These are phyloP conservation scores for Bursaphelenchus mucronatus DNA, from an alignment of 1,140 invertebrate species.

Conservation along the genomic window DNA sequence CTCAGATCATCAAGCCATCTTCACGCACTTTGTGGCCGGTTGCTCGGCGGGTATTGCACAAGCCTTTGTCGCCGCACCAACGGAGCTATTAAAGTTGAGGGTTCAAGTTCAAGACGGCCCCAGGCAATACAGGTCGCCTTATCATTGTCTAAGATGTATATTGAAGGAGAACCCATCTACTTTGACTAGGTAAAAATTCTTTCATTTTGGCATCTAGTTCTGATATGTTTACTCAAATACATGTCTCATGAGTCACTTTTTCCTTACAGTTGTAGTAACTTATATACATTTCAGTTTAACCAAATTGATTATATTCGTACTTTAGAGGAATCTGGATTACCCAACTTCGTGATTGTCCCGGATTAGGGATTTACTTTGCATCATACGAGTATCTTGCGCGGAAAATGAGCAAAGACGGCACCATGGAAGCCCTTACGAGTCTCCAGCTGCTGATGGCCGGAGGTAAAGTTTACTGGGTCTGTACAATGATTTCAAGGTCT, in stretches of 20 bases:
- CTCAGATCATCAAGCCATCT: constrained; percentile 35
- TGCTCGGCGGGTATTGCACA: constrained; percentile 71
- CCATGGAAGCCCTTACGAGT: constrained; percentile 41
- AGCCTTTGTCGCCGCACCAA: constrained; percentile 73
- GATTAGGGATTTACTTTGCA: constrained; percentile 71
- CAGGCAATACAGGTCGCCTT: constrained; percentile 62
- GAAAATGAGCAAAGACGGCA: constrained; percentile 49
- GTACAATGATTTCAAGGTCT: constrained; percentile 65
- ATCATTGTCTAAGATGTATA: constrained; percentile 70
- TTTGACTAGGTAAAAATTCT: constrained; percentile 29
- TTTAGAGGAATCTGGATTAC: constrained; percentile 75
- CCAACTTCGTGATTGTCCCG: constrained; percentile 70
- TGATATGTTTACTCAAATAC: constrained; percentile 5
- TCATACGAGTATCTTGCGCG: constrained; percentile 71
- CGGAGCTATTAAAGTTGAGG: constrained; percentile 80
- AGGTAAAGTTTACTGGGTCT: constrained; percentile 32
- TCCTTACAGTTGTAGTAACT: too few species aligned
- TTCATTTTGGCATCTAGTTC: too few species aligned
- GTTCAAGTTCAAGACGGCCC: constrained; percentile 67
- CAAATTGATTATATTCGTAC: neutral
- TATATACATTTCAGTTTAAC: neutral
- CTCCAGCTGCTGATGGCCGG: constrained; percentile 52
- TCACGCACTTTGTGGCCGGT: constrained; percentile 71
- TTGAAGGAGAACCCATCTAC: constrained; percentile 66
- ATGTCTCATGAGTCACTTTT: neutral